Conservation (phyloP, 2,888 invertebrate species). For the Tetranychus truncatus region DNA sequence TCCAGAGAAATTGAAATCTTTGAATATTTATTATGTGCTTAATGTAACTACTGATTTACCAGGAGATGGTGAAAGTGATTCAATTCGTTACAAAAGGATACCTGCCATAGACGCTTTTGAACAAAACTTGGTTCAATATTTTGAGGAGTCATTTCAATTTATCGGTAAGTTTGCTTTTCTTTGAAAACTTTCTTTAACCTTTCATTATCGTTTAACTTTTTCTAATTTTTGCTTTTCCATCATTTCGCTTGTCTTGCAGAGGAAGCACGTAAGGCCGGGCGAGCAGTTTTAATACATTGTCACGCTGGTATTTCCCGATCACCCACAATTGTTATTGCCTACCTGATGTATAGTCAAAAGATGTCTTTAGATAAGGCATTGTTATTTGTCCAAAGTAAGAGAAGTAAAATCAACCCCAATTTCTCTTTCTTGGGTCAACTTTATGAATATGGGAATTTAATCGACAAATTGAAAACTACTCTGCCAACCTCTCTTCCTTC, state of each 20-base stretch:
- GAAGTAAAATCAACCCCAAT: slow-evolving; percentile 82
- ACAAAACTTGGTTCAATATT: slow-evolving; percentile 70
- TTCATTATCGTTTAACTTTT: background rate
- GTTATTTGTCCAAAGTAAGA: slow-evolving; percentile 59
- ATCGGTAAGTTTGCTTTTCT: slow-evolving; percentile 46
- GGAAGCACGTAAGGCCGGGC: slow-evolving; percentile 48
- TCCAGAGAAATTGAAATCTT: slow-evolving; percentile 43
- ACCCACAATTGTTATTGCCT: slow-evolving; percentile 83
- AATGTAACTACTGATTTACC: slow-evolving; percentile 45
- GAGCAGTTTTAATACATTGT: slow-evolving; percentile 71
- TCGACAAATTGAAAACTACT: slow-evolving; percentile 30
- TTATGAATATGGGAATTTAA: slow-evolving; percentile 55
- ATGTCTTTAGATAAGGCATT: slow-evolving; percentile 69
- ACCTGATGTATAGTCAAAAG: slow-evolving; percentile 70
- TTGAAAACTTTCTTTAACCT: background rate
- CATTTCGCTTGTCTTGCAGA: slow-evolving; percentile 36
- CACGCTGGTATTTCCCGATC: slow-evolving; percentile 87
- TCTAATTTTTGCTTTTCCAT: too few species aligned
- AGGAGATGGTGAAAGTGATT: background rate
- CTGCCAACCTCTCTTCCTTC: background rate
- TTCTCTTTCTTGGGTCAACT: slow-evolving; percentile 83
- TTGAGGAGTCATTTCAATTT: slow-evolving; percentile 65
- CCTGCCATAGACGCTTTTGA: slow-evolving; percentile 64
- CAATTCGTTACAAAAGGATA: slow-evolving; percentile 47
- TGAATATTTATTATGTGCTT: slow-evolving; percentile 55